Conservation (phyloP, 2,113 vertebrate genomes). For the Redunca redunca region DNA sequence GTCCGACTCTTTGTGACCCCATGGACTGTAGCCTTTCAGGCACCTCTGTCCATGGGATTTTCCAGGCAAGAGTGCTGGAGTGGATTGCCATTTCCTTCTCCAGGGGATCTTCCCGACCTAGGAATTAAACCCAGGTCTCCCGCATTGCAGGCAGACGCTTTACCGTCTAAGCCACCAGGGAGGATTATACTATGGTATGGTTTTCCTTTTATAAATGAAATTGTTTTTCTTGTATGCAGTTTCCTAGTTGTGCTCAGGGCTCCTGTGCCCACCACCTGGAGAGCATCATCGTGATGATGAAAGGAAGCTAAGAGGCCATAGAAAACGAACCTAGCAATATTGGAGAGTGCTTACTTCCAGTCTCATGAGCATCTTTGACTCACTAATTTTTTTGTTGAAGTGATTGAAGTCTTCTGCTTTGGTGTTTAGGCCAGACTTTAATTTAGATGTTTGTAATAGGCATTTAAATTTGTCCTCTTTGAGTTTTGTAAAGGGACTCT, state of each 20-base stretch:
- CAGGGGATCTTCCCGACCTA: too few species aligned
- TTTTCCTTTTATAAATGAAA: neutral
- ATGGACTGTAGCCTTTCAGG: too few species aligned
- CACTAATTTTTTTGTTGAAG: neutral
- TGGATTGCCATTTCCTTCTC: too few species aligned
- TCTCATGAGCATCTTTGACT: neutral
- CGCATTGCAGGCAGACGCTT: too few species aligned
- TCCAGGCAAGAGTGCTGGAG: too few species aligned
- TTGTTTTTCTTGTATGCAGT: neutral
- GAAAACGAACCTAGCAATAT: rapidly evolving
- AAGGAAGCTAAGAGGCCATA: neutral
- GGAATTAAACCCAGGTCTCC: too few species aligned
- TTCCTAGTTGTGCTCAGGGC: neutral
- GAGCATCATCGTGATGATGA: rapidly evolving
- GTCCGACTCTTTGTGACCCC: too few species aligned
- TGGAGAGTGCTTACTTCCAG: neutral
- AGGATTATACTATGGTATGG: neutral
- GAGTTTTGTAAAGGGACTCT: neutral
- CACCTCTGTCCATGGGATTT: too few species aligned
- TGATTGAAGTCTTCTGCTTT: neutral
- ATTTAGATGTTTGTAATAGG: neutral
- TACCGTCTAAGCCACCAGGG: too few species aligned
- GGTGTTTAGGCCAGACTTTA: neutral
- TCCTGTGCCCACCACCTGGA: neutral
- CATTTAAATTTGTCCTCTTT: neutral